These are phyloP conservation scores for Falco concolor DNA, from an alignment of 2,797 vertebrate genomes.

Conservation along the genomic window DNA sequence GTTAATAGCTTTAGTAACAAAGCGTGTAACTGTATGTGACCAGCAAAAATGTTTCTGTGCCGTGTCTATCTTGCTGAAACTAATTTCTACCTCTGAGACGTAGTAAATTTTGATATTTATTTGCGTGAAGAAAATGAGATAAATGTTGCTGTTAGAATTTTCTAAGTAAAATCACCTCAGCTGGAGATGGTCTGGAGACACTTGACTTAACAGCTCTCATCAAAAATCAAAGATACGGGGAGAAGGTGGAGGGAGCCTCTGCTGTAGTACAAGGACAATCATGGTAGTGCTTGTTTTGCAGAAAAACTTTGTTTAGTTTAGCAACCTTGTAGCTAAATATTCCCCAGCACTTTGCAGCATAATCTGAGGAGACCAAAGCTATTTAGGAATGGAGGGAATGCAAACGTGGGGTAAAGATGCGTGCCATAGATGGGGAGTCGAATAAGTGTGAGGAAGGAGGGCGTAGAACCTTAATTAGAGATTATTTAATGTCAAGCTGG, in stretches of 20 bases:
- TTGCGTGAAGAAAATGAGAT: background rate
- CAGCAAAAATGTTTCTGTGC: background rate
- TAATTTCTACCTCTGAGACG: background rate
- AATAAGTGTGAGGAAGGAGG: background rate
- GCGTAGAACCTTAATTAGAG: background rate
- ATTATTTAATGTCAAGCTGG: background rate
- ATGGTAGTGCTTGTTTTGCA: background rate
- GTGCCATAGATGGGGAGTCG: background rate
- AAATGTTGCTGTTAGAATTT: background rate
- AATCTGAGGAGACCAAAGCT: background rate
- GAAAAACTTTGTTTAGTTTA: background rate
- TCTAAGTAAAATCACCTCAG: background rate
- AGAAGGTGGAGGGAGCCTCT: background rate
- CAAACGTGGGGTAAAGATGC: background rate
- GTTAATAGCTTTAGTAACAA: background rate
- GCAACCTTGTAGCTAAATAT: background rate
- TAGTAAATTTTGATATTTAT: background rate
- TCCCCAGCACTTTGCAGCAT: background rate
- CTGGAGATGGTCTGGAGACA: accelerated
- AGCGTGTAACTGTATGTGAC: background rate
- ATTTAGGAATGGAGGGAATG: background rate
- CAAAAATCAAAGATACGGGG: background rate
- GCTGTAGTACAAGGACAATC: background rate
- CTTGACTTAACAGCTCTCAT: background rate
- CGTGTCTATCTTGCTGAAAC: background rate